Evolutionary conservation across 2,888 invertebrate genomes (phyloP).

Genomic region (Spatulosminthurus flaviceps): DNA sequence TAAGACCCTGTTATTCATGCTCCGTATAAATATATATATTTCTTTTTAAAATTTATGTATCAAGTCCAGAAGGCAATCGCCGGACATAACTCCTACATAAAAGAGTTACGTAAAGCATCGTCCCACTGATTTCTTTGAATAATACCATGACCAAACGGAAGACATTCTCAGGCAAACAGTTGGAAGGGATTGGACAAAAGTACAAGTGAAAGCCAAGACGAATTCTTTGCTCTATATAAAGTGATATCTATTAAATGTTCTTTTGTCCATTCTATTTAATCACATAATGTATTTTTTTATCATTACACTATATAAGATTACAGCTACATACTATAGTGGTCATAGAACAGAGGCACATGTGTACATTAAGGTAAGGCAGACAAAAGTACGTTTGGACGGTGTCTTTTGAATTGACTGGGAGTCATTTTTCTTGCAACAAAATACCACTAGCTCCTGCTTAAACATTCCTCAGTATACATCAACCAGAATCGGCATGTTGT

Average conservation of each 20-base stretch:
- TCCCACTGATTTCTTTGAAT: not conserved
- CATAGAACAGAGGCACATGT: no score
- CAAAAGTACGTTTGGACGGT: not conserved
- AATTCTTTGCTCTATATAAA: constrained; percentile 6
- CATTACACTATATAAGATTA: not conserved
- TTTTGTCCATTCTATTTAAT: not conserved
- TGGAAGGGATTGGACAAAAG: not conserved
- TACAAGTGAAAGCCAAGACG: not conserved
- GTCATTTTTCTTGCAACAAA: constrained; percentile 7
- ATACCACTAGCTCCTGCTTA: not conserved
- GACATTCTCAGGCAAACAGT: not conserved
- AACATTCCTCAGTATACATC: constrained; percentile 13
- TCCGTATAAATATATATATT: not conserved
- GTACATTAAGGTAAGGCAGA: not conserved
- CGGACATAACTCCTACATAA: not conserved
- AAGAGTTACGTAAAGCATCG: not conserved
- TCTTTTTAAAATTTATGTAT: not conserved
- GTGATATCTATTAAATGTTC: constrained; percentile 6
- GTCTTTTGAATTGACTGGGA: not conserved
- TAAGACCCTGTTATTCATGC: not conserved
- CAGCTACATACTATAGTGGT: no score
- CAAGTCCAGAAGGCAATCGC: constrained; percentile 6
- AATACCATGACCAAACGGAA: not conserved
- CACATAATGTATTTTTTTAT: not conserved
- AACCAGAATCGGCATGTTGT: constrained; percentile 18